Evolutionary conservation across 2,797 vertebrate genomes (phyloP).

Genomic region (Carapus acus): DNA sequence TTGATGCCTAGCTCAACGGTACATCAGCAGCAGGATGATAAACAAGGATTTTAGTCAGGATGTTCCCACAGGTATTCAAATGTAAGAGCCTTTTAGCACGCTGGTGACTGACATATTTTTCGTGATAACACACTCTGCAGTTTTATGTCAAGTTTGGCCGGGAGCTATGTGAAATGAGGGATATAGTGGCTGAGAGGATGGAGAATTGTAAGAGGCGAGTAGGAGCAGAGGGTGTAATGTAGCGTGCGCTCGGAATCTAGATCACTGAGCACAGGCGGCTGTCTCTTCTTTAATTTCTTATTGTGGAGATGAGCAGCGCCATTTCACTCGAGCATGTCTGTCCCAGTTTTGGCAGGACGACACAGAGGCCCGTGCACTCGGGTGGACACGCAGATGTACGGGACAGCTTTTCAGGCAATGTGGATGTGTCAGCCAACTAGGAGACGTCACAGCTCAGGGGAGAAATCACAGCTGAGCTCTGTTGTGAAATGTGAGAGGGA

Average conservation of each 20-base stretch:
- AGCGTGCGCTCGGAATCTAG: constrained; percentile 61
- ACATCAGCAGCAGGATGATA: background rate
- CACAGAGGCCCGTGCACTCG: too few species aligned
- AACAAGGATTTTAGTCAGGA: too few species aligned
- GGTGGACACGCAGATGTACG: too few species aligned
- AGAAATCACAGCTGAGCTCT: too few species aligned
- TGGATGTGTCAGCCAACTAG: too few species aligned
- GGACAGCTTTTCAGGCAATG: too few species aligned
- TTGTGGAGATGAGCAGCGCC: constrained; percentile 29
- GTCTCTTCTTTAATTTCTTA: constrained; percentile 47
- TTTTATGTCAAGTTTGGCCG: constrained; percentile 39
- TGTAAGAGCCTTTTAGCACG: background rate
- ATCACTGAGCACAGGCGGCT: constrained; percentile 66
- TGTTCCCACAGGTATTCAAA: constrained; percentile 4
- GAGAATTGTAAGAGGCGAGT: constrained; percentile 35
- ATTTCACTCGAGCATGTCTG: constrained; percentile 32
- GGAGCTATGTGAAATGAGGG: constrained; percentile 7
- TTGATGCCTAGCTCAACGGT: constrained; percentile 2
- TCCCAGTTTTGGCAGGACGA: constrained; percentile 46
- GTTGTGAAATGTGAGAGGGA: too few species aligned
- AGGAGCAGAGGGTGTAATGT: constrained; percentile 53
- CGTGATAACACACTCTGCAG: background rate
- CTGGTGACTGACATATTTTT: constrained; percentile 29
- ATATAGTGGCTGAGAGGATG: constrained; percentile 23
- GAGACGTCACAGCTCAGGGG: too few species aligned